Evolutionary conservation across 2,113 vertebrate species (phyloP), one percentile per base, ranked within the genome.

Genomic region (Scartelaos histophorus): DNA sequence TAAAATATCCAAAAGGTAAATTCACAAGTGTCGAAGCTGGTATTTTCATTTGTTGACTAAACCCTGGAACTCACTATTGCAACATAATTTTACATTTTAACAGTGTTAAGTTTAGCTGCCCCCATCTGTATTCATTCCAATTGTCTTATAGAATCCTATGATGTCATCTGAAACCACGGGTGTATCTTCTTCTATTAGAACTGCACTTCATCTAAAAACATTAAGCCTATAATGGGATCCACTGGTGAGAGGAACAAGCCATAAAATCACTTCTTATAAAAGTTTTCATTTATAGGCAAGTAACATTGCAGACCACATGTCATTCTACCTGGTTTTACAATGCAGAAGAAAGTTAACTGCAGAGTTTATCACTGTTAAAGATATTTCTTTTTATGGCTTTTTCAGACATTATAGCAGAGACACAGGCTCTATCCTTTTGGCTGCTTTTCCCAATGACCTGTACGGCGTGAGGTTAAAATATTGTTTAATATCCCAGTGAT

Each of bases 181-280:
- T 19, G 1, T 19, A 22, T 53, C 67, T 24, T 56, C 51, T 54
- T 24, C 58, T 25, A 7, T 53, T 13, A 47, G 61, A 9, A 0
- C 1, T 51, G 9, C 49, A 15, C 34, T 69, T 24, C 24, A 57
- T 68, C 66, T 43, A 66, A 61, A 53, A 64, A 58, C 66, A 74
- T 68, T 54, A 56, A 46, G 54, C 34, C 76, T 81, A n/a, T n/a
- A 62, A 81, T 81, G 78, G 38, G 71, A 3, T 70, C 71, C 67
- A 69, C 78, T 70, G 69, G 58, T 78, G 16, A 54, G 49, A 74
- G 66, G 56, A n/a, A 43, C 3, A n/a, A 46, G 53, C 57, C 16
- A 49, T 72, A 82, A 83, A 86, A 77, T 22, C 45, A n/a, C 57
- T 82, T 71, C 74, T 79, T 67, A 76, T 83, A 66, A 85, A 87